These are phyloP conservation scores for Dasyprocta punctata DNA, from an alignment of 2,113 vertebrate species.

Conservation along the genomic window DNA sequence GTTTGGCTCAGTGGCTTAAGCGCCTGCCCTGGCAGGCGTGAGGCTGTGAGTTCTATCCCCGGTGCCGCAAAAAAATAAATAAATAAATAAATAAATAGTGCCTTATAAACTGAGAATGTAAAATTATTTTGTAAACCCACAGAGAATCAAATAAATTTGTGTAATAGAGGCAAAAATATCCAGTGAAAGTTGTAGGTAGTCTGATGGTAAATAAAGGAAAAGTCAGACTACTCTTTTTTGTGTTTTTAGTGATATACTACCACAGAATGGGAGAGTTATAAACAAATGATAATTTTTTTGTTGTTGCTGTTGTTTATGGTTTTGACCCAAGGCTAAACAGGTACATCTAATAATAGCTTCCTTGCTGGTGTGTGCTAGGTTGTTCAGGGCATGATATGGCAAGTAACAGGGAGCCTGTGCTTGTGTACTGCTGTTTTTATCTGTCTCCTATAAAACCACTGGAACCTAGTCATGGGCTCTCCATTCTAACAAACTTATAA, in stretches of 20 bases:
- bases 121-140: neutral
- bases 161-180: neutral
- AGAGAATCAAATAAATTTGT: neutral
- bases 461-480: neutral
- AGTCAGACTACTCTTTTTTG: neutral
- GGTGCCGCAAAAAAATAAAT: too few relatives aligned
- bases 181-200: neutral
- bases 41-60: too few relatives aligned
- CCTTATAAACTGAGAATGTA: neutral
- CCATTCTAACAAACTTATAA: neutral
- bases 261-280: neutral
- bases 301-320: neutral
- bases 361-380: neutral
- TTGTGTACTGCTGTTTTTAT: neutral
- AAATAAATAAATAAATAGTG: too few relatives aligned
- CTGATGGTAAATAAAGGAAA: neutral
- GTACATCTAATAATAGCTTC: neutral
- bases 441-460: neutral
- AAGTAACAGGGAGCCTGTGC: fast-evolving
- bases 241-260: neutral
- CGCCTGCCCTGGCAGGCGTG: too few relatives aligned
- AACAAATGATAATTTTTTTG: neutral
- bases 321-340: neutral
- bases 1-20: too few relatives aligned
- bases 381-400: too few relatives aligned